phyloP scores from a whole-genome alignment of 2,797 vertebrate species.

The Taenioides sp. region DNA sequence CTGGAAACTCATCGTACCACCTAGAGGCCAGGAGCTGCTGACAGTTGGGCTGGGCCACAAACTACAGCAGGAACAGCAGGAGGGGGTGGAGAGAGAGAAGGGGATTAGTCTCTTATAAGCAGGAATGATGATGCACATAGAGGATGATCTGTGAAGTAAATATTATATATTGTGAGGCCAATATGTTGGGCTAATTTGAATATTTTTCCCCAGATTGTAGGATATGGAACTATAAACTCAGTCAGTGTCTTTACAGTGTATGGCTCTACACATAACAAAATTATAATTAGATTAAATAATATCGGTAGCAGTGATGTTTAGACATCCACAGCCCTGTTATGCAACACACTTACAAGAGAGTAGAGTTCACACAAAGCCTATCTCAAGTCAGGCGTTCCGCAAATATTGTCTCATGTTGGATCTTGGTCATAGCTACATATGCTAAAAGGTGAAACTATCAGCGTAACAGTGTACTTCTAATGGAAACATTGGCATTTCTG shows the following conservation, averaged over 20 bases:
- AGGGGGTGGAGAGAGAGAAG: neutral
- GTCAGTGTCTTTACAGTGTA: neutral
- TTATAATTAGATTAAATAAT: neutral
- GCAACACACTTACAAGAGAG: neutral
- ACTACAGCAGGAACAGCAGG: constrained; percentile 72
- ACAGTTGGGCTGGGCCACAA: constrained; percentile 98
- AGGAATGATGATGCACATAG: neutral
- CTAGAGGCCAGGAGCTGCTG: constrained; percentile 96
- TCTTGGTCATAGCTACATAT: neutral
- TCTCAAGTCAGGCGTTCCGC: neutral
- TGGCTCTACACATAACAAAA: neutral
- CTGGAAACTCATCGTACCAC: constrained; percentile 98
- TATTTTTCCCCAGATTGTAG: neutral
- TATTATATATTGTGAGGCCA: no score
- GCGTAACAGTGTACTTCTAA: no score
- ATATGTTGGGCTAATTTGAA: no score
- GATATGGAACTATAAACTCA: neutral
- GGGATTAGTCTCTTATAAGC: constrained; percentile 15
- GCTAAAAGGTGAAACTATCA: no score
- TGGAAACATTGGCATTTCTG: neutral
- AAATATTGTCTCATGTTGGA: neutral
- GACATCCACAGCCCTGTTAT: neutral
- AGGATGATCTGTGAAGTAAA: neutral
- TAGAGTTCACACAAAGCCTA: neutral
- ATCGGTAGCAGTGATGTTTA: neutral